phyloP scores from a whole-genome alignment of 2,113 vertebrate genomes.

The Acrocephalus arundinaceus region DNA sequence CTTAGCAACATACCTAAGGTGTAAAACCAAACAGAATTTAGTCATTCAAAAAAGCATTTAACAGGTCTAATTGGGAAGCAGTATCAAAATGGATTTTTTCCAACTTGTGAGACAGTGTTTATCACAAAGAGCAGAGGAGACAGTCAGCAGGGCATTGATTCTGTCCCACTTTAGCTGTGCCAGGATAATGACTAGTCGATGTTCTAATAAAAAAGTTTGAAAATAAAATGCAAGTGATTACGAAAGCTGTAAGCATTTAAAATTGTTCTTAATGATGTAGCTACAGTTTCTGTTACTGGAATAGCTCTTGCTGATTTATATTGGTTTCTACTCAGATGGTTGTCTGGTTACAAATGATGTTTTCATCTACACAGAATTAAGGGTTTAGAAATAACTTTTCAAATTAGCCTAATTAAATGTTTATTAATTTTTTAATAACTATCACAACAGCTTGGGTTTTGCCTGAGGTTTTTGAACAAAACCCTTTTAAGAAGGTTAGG shows the following conservation, averaged over 20 bases:
- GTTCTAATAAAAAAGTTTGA: constrained; percentile 63
- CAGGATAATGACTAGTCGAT: constrained; percentile 39
- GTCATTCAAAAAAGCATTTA: constrained; percentile 50
- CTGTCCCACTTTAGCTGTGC: constrained; percentile 49
- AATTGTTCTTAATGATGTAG: constrained; percentile 56
- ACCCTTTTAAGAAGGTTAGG: not conserved
- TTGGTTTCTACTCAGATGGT: constrained; percentile 17
- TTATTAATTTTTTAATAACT: constrained; percentile 35
- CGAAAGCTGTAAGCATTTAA: constrained; percentile 42
- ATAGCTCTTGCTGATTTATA: constrained; percentile 50
- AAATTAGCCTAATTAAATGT: constrained; percentile 36
- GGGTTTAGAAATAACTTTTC: constrained; percentile 13
- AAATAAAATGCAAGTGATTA: constrained; percentile 54
- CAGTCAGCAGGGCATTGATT: constrained; percentile 61
- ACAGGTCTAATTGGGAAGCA: constrained; percentile 64
- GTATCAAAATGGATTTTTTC: constrained; percentile 72
- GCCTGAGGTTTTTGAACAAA: not conserved
- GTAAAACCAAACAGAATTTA: constrained; percentile 47
- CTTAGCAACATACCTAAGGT: constrained; percentile 21
- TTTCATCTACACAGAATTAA: constrained; percentile 32
- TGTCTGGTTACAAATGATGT: constrained; percentile 48
- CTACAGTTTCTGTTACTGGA: constrained; percentile 9
- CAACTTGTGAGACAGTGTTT: constrained; percentile 66
- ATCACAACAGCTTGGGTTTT: not conserved
- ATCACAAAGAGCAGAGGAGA: constrained; percentile 58